These are phyloP conservation scores for Fregetta grallaria DNA, from an alignment of 2,113 vertebrate species.

Conservation along the genomic window DNA sequence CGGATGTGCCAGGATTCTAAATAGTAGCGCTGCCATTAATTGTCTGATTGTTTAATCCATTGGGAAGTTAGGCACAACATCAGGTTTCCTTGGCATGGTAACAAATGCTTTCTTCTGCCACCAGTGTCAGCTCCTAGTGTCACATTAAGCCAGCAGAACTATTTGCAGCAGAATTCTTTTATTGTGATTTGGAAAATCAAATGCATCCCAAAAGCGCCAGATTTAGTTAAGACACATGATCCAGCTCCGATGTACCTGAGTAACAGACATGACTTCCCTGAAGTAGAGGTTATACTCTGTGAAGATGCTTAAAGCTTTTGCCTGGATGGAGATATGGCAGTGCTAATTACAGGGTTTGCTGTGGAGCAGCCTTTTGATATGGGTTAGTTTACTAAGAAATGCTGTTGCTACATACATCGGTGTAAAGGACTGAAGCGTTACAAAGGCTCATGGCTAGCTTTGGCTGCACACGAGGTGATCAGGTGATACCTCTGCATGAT, in stretches of 20 bases:
- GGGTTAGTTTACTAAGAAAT: background rate
- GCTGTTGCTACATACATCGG: background rate
- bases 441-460: background rate
- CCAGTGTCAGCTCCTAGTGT: background rate
- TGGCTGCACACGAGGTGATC: background rate
- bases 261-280: background rate
- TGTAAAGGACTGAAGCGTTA: background rate
- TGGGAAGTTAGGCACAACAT: background rate
- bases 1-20: background rate
- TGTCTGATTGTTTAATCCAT: background rate
- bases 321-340: background rate
- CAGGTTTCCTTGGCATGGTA: background rate
- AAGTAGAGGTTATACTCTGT: background rate
- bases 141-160: background rate
- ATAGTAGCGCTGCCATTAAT: background rate
- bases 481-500: background rate
- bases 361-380: background rate
- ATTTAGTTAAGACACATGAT: fast-evolving
- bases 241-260: background rate
- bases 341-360: background rate
- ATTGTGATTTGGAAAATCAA: background rate
- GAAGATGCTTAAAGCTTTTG: background rate
- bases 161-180: background rate
- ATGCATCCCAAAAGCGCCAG: background rate
- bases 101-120: background rate